phyloP scores from a whole-genome alignment of 2,797 vertebrate species.

The Gadopsis bispinosus region DNA sequence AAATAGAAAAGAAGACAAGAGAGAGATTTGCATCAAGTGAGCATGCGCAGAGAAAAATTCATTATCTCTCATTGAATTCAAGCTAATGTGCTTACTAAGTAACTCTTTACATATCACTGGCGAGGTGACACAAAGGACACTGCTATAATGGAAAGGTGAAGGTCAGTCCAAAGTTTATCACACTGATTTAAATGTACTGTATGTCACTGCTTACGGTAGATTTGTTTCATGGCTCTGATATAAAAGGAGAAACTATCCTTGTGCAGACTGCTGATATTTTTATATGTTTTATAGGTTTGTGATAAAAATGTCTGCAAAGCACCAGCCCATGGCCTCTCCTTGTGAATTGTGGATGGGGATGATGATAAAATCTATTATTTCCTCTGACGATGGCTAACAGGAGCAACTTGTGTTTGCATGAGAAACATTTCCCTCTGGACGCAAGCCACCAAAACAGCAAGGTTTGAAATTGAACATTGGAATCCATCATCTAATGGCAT shows the following conservation, averaged over 20 bases:
- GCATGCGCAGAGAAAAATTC: conserved; percentile 47
- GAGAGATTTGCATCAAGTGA: conserved; percentile 56
- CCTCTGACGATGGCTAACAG: conserved; percentile 6
- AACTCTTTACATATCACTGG: conserved; percentile 30
- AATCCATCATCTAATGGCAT: conserved; percentile 71
- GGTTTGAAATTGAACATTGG: conserved; percentile 74
- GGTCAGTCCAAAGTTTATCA: conserved; percentile 23
- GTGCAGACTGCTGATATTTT: conserved; percentile 36
- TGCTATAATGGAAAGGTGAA: conserved; percentile 16
- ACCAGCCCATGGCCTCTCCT: not conserved
- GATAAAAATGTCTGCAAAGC: conserved; percentile 40
- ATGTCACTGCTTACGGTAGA: too few species aligned
- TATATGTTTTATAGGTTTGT: conserved; percentile 38
- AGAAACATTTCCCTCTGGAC: conserved; percentile 58
- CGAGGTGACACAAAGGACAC: not conserved
- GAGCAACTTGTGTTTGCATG: conserved; percentile 36
- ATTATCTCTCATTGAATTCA: conserved; percentile 60
- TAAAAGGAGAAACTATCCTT: conserved; percentile 24
- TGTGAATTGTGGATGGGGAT: conserved; percentile 33
- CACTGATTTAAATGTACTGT: not conserved
- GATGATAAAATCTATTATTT: conserved; percentile 53
- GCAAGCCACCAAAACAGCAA: conserved; percentile 66
- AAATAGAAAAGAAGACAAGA: conserved; percentile 39
- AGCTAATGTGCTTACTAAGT: conserved; percentile 43
- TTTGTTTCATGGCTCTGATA: not conserved